Conservation (phyloP, 64 coral and sea anemone genomes). For the Acropora yongei region DNA sequence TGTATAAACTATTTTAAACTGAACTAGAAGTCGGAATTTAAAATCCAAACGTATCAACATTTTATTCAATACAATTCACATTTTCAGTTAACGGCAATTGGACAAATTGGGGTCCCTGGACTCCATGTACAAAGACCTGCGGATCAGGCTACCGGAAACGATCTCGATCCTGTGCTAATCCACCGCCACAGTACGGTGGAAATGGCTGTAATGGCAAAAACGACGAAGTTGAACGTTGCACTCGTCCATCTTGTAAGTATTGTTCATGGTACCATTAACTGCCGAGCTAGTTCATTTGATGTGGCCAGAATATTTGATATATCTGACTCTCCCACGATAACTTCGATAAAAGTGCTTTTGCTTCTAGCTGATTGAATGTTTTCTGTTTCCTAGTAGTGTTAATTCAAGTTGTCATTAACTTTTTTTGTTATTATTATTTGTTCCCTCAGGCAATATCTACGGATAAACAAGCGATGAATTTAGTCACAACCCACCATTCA, state of each 20-base stretch:
- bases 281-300: not conserved
- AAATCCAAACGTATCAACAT: not conserved
- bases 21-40: no score
- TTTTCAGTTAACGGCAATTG: conserved; percentile 61
- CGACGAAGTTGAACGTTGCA: conserved; percentile 24
- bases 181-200: conserved; percentile 44
- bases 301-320: no score
- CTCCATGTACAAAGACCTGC: conserved; percentile 44
- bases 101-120: conserved; percentile 48
- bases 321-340: no score
- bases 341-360: no score
- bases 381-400: no score
- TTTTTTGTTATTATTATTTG: no score
- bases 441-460: no score
- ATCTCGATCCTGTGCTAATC: conserved; percentile 48
- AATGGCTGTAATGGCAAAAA: conserved; percentile 37
- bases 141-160: conserved; percentile 23
- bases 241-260: not conserved
- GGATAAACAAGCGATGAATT: no score
- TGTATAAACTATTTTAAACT: not conserved
- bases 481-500: no score
- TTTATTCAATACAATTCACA: not conserved
- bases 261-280: not conserved
- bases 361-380: no score
- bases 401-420: no score